Percentiles rank a stretch among this genome's conserved stretches.
Conservation (phyloP, 2,113 vertebrate species). For the Alexandromys fortis region DNA sequence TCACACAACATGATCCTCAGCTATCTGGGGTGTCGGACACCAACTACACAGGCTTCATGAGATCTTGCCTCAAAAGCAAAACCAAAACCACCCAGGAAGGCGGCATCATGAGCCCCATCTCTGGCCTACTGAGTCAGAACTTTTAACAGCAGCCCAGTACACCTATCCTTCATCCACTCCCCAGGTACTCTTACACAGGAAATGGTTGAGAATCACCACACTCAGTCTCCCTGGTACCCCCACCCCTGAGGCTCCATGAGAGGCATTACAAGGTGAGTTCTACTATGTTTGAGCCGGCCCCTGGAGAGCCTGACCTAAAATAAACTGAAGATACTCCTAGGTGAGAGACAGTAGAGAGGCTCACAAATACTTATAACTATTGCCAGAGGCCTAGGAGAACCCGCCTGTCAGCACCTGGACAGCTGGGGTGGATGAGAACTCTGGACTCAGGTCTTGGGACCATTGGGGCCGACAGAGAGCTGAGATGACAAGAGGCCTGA, state of each 20-base stretch:
- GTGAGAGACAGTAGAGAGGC: not conserved
- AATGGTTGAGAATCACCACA: not conserved
- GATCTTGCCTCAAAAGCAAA: not conserved
- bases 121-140: not conserved
- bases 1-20: not conserved
- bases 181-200: not conserved
- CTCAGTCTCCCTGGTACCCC: not conserved
- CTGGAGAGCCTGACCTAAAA: not conserved
- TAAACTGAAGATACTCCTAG: not conserved
- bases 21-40: not conserved
- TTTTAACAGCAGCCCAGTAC: not conserved
- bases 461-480: not conserved
- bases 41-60: not conserved
- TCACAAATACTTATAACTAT: not conserved
- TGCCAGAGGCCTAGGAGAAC: not conserved
- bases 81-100: not conserved
- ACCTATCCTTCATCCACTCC: not conserved
- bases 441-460: not conserved
- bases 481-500: not conserved
- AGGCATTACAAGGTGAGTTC: not conserved
- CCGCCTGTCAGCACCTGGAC: not conserved
- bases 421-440: not conserved
- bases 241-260: not conserved
- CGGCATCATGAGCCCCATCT: not conserved
- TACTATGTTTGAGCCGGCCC: too few species aligned